phyloP scores from a whole-genome alignment of 2,888 invertebrate genomes.

The Ichneumoninae sp. region DNA sequence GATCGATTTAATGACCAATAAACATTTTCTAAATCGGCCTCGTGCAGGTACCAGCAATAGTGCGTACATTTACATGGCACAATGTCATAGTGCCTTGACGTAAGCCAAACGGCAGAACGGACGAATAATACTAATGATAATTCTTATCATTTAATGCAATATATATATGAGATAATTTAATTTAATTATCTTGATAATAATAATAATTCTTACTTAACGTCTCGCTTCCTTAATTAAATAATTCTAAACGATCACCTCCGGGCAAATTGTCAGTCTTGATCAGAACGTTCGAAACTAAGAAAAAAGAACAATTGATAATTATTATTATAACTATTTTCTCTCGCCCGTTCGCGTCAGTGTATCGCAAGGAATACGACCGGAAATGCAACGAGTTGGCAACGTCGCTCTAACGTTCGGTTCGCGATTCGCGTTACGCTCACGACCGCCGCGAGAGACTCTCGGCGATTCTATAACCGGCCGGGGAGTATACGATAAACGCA shows the following conservation, averaged over 20 bases:
- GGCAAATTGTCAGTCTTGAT: background rate
- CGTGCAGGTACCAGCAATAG: background rate
- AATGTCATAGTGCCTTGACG: conserved; percentile 4
- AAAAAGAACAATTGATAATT: background rate
- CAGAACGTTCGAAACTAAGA: background rate
- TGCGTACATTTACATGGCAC: background rate
- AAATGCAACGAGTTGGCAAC: conserved; percentile 50
- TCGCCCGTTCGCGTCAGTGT: background rate
- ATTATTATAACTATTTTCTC: background rate
- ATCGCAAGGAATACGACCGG: conserved; percentile 35
- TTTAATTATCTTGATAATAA: no score
- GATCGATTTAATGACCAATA: background rate
- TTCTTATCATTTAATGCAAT: no score
- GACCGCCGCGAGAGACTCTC: conserved; percentile 13
- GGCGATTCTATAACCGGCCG: conserved; percentile 55
- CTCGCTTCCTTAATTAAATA: background rate
- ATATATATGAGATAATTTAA: no score
- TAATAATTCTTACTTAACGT: no score
- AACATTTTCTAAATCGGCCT: background rate
- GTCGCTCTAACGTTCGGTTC: conserved; percentile 33
- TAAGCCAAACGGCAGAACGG: background rate
- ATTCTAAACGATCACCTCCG: background rate
- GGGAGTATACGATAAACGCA: conserved; percentile 47
- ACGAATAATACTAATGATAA: background rate
- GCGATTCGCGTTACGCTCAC: conserved; percentile 41